phyloP scores from a whole-genome alignment of 1,140 invertebrate species.

The Babylonia areolata region DNA sequence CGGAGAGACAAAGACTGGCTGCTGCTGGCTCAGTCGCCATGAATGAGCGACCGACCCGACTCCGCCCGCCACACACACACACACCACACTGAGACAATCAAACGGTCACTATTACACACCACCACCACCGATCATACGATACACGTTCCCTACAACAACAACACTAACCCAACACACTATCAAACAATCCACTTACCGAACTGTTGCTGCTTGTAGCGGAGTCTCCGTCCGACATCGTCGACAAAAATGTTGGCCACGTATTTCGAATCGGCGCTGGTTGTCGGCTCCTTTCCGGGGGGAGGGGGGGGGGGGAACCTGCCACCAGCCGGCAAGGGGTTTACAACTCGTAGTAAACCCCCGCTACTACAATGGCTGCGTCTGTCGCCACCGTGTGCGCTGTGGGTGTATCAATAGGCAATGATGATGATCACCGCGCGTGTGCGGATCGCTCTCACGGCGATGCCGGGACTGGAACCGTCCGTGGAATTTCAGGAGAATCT shows the following conservation, averaged over 20 bases:
- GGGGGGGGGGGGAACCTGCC: conserved; percentile 47
- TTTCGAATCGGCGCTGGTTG: conserved; percentile 62
- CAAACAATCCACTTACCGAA: conserved; percentile 47
- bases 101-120: too few relatives aligned
- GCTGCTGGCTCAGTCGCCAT: not conserved
- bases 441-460: conserved; percentile 41
- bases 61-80: too few relatives aligned
- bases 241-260: conserved; percentile 70
- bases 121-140: too few relatives aligned
- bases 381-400: not conserved
- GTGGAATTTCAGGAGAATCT: conserved; percentile 37
- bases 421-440: conserved; percentile 31
- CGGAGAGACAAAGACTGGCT: not conserved
- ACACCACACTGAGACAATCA: too few relatives aligned
- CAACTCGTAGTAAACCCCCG: not conserved
- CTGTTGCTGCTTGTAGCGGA: conserved; percentile 52
- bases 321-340: not conserved
- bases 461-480: conserved; percentile 30
- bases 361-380: conserved; percentile 37
- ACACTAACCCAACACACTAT: too few relatives aligned
- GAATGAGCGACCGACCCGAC: conserved; percentile 3
- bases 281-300: conserved; percentile 45
- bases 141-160: too few relatives aligned
- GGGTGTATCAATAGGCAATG: conserved; percentile 30
- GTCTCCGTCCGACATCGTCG: conserved; percentile 65